A percentile compares a stretch with the other conserved stretches of the same genome.
These are phyloP conservation scores for Palythoa caribaeorum DNA, from an alignment of 92 coral and sea anemone genomes.

Conservation along the genomic window DNA sequence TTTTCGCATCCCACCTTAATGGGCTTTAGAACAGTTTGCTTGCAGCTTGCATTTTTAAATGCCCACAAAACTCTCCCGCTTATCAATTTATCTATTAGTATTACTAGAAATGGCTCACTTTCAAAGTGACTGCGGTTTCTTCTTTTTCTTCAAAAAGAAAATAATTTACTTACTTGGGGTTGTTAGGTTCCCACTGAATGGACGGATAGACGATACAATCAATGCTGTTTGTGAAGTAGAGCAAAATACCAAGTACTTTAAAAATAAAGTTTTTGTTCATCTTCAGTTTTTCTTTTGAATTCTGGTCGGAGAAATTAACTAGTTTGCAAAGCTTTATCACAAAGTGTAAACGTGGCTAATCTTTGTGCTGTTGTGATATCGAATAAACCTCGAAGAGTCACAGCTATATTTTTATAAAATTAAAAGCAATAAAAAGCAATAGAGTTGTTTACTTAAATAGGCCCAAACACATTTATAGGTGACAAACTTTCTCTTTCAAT, in stretches of 20 bases:
- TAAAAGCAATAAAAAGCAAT: background rate
- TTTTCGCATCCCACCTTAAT: too few species aligned
- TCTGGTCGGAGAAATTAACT: background rate
- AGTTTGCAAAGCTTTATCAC: background rate
- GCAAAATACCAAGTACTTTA: background rate
- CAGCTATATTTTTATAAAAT: background rate
- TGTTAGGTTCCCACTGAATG: conserved; percentile 56
- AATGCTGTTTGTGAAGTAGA: background rate
- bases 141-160: background rate
- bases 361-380: background rate
- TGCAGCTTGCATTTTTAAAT: too few species aligned
- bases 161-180: conserved; percentile 38
- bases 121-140: background rate
- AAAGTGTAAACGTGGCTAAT: background rate
- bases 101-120: too few species aligned
- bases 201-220: conserved; percentile 44
- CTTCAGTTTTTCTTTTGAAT: background rate
- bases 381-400: background rate
- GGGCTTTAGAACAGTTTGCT: too few species aligned
- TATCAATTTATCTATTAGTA: too few species aligned
- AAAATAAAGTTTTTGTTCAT: background rate
- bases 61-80: too few species aligned
- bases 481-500: conserved; percentile 17
- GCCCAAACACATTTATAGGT: background rate
- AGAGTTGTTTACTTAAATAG: background rate